These are phyloP conservation scores for Harlomillsia oculata DNA, from an alignment of 1,140 invertebrate species.

Conservation along the genomic window DNA sequence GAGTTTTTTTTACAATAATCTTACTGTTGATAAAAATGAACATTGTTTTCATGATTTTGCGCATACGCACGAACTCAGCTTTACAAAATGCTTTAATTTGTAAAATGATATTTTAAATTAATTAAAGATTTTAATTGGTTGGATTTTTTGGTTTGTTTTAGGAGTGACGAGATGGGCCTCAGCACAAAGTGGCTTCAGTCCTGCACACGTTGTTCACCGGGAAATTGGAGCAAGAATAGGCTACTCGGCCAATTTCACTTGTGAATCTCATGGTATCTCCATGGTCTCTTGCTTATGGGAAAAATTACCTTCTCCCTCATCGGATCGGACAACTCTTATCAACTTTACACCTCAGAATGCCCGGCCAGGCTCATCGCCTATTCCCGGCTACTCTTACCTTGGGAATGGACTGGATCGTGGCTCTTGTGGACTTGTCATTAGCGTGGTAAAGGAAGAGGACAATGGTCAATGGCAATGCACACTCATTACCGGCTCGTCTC, in stretches of 20 bases:
- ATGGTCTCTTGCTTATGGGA: constrained; percentile 28
- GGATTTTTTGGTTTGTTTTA: constrained; percentile 15
- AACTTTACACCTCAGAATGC: constrained; percentile 1
- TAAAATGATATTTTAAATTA: too few relatives aligned
- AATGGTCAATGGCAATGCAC: constrained; percentile 31
- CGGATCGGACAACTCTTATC: background rate
- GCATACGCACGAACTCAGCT: too few relatives aligned
- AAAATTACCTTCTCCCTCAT: background rate
- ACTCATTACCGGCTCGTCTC: constrained; percentile 1
- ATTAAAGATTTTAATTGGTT: too few relatives aligned
- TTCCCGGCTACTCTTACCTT: constrained; percentile 20
- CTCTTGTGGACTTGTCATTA: constrained; percentile 22
- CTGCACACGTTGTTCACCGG: constrained; percentile 16
- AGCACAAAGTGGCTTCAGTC: constrained; percentile 4
- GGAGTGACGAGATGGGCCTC: background rate
- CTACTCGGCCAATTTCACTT: constrained; percentile 25
- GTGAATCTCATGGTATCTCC: constrained; percentile 22
- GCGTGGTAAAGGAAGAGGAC: constrained; percentile 22
- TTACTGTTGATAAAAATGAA: too few relatives aligned
- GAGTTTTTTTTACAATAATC: too few relatives aligned
- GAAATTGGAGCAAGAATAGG: constrained; percentile 17
- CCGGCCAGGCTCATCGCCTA: background rate
- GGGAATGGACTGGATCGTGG: constrained; percentile 27
- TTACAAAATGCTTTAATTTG: too few relatives aligned
- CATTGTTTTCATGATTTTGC: too few relatives aligned